These are phyloP conservation scores for Lithophane semibrunnea DNA, from an alignment of 2,888 invertebrate species.

Conservation along the genomic window DNA sequence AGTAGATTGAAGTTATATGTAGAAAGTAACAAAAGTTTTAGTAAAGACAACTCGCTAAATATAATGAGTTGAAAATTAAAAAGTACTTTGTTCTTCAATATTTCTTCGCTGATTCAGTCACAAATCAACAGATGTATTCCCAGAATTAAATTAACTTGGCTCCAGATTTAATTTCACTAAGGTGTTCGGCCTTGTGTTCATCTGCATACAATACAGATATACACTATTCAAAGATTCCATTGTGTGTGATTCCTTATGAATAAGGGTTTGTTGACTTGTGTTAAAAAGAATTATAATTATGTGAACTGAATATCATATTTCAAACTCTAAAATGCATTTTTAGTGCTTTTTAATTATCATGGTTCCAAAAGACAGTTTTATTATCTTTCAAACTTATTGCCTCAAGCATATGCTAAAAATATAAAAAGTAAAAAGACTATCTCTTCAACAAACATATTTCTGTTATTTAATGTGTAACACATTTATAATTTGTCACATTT, in stretches of 20 bases:
- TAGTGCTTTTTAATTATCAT: not conserved
- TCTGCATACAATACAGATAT: constrained; percentile 58
- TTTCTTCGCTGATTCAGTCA: not conserved
- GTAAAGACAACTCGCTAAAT: not conserved
- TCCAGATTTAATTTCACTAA: not conserved
- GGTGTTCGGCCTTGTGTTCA: constrained; percentile 55
- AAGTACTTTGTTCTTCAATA: not conserved
- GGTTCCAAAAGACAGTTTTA: not conserved
- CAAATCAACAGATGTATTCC: constrained; percentile 11
- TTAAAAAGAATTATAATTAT: not conserved
- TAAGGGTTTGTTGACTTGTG: constrained; percentile 48
- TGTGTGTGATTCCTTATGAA: constrained; percentile 33
- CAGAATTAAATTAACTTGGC: constrained; percentile 17
- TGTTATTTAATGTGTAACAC: not conserved
- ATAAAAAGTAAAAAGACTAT: not conserved
- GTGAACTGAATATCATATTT: not conserved
- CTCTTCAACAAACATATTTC: not conserved
- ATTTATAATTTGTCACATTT: not conserved
- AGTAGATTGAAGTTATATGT: no score
- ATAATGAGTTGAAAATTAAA: not conserved
- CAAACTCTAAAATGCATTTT: not conserved
- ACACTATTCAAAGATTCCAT: constrained; percentile 43
- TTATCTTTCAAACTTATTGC: not conserved
- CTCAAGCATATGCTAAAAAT: not conserved
- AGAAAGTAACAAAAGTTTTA: not conserved